These are phyloP conservation scores for Fragum sueziense DNA, from an alignment of 2,888 invertebrate genomes.

Conservation along the genomic window DNA sequence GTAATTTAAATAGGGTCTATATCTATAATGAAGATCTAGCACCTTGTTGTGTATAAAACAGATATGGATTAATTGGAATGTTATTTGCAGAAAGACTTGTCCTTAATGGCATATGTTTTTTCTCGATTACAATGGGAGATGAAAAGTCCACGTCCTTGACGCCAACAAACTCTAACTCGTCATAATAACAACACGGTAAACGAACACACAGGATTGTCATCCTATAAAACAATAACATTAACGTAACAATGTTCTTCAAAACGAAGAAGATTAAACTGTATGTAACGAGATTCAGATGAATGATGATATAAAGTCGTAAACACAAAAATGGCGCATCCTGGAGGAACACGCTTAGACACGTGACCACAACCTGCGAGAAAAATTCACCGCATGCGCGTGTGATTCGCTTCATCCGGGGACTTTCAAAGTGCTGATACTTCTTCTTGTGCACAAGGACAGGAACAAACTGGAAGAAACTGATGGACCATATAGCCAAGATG, in stretches of 20 bases:
- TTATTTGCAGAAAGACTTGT: background rate
- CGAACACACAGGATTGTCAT: slow-evolving; percentile 59
- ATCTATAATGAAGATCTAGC: too few species aligned
- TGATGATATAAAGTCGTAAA: slow-evolving; percentile 88
- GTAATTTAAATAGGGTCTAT: too few species aligned
- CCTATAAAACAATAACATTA: slow-evolving; percentile 66
- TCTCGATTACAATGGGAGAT: slow-evolving; percentile 5
- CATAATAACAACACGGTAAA: slow-evolving; percentile 51
- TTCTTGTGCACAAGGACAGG: slow-evolving; percentile 67
- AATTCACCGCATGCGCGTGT: slow-evolving; percentile 45
- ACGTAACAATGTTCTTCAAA: slow-evolving; percentile 69
- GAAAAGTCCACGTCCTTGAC: slow-evolving; percentile 33
- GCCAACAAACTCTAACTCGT: slow-evolving; percentile 30
- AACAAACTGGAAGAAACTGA: slow-evolving; percentile 79
- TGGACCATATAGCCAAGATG: slow-evolving; percentile 76
- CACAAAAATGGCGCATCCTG: slow-evolving; percentile 71
- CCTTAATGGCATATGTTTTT: slow-evolving; percentile 2
- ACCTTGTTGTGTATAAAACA: slow-evolving; percentile 13
- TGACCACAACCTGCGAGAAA: slow-evolving; percentile 49
- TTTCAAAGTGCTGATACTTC: slow-evolving; percentile 33
- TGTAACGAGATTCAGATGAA: slow-evolving; percentile 86
- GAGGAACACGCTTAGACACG: slow-evolving; percentile 53
- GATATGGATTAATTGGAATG: slow-evolving; percentile 13
- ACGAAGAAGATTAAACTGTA: slow-evolving; percentile 78
- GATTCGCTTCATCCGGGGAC: slow-evolving; percentile 16